These are phyloP conservation scores for Rhimphoctona megacephalus DNA, from an alignment of 2,888 invertebrate genomes.

Conservation along the genomic window DNA sequence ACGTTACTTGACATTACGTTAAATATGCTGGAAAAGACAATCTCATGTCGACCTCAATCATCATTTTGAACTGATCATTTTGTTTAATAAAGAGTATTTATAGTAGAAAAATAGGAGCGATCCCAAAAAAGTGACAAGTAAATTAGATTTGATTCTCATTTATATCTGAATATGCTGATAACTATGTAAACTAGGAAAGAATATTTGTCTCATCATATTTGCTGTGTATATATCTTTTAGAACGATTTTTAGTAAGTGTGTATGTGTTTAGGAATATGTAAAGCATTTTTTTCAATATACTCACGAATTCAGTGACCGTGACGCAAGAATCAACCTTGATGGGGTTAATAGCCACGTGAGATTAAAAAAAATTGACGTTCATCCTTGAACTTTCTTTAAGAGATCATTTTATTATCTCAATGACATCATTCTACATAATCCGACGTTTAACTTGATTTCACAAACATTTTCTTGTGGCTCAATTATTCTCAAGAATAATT, in stretches of 20 bases:
- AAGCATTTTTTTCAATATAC: constrained; percentile 1
- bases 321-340: constrained; percentile 26
- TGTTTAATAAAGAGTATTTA: background rate
- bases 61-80: background rate
- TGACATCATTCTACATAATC: background rate
- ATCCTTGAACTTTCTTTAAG: background rate
- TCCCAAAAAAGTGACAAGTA: background rate
- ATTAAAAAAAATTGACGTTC: constrained; percentile 1
- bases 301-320: constrained; percentile 27
- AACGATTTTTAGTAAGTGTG: background rate
- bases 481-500: background rate
- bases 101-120: background rate
- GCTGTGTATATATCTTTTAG: background rate
- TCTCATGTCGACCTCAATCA: background rate
- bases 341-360: constrained; percentile 15
- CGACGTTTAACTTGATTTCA: background rate
- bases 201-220: background rate
- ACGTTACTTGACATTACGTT: background rate
- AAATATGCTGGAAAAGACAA: background rate
- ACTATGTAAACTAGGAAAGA: background rate
- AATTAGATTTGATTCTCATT: background rate
- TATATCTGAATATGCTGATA: background rate
- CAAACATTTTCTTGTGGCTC: background rate
- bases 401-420: background rate
- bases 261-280: constrained; percentile 1